These are phyloP conservation scores for Drosophila merina DNA, from an alignment of 2,888 invertebrate species.

Conservation along the genomic window DNA sequence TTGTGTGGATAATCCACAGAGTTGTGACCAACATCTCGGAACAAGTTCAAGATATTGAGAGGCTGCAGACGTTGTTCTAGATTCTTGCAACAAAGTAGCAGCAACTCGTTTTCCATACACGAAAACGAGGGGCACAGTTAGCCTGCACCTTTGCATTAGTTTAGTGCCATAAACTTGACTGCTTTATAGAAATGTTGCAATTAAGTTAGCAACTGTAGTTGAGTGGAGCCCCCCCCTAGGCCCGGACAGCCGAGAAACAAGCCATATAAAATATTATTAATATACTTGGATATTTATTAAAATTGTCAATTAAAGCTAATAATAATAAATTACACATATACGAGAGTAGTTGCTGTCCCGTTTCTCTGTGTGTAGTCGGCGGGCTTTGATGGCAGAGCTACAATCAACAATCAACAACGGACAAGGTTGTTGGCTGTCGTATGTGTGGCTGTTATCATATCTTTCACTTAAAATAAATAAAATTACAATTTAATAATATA, in stretches of 20 bases:
- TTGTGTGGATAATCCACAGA: slow-evolving; percentile 29
- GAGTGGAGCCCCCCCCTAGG: too few relatives aligned
- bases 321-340: too few relatives aligned
- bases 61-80: slow-evolving; percentile 59
- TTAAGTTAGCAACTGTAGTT: slow-evolving; percentile 43
- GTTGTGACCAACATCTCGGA: slow-evolving; percentile 33
- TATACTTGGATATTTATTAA: neutral
- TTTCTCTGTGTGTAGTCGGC: slow-evolving; percentile 50
- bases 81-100: slow-evolving; percentile 73
- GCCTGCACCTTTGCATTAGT: slow-evolving; percentile 57
- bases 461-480: slow-evolving; percentile 79
- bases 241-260: neutral
- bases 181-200: slow-evolving; percentile 64
- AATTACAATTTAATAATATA: slow-evolving; percentile 78
- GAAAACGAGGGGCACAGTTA: slow-evolving; percentile 27
- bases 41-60: slow-evolving; percentile 49
- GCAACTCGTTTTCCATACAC: slow-evolving; percentile 56
- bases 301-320: too few relatives aligned
- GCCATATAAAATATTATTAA: neutral
- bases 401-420: slow-evolving; percentile 60
- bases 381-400: slow-evolving; percentile 61
- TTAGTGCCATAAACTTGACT: slow-evolving; percentile 66
- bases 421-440: slow-evolving; percentile 22
- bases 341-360: too few relatives aligned
- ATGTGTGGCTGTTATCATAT: slow-evolving; percentile 68